Evolutionary conservation across 2,888 invertebrate genomes (phyloP).

Genomic region (Taphrorychus bicolor): DNA sequence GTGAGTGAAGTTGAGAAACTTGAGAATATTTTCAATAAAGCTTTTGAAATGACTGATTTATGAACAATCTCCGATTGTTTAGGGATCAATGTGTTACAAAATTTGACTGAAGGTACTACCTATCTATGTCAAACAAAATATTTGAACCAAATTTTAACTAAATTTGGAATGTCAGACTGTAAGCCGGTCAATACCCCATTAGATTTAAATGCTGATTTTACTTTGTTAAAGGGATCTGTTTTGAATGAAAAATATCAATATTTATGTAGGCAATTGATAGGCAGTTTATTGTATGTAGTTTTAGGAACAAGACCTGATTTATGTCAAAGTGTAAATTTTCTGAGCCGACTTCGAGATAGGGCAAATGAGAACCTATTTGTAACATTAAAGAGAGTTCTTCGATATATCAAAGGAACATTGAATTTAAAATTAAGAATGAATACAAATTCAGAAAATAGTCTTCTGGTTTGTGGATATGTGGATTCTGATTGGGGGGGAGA

Average conservation of each 20-base stretch:
- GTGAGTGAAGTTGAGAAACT: background rate
- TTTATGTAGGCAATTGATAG: too few relatives aligned
- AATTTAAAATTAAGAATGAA: too few relatives aligned
- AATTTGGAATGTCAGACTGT: conserved; percentile 17
- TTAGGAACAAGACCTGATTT: conserved; percentile 41
- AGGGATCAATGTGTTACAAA: conserved; percentile 6
- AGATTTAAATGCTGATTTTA: conserved; percentile 12
- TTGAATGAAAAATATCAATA: too few relatives aligned
- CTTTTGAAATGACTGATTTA: conserved; percentile 14
- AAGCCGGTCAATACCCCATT: conserved; percentile 19
- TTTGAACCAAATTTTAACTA: conserved; percentile 3
- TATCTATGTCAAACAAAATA: conserved; percentile 1
- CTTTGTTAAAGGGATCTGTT: conserved; percentile 17
- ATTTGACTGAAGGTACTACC: background rate
- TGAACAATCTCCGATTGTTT: conserved; percentile 4
- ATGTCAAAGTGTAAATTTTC: conserved; percentile 18
- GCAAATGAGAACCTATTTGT: conserved; percentile 10
- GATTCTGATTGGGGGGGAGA: conserved; percentile 19
- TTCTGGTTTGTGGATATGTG: conserved; percentile 24
- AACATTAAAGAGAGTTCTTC: too few relatives aligned
- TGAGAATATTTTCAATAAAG: background rate
- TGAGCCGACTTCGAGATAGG: conserved; percentile 9
- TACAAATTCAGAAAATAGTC: too few relatives aligned
- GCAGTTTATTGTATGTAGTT: too few relatives aligned
- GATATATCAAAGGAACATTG: too few relatives aligned